Evolutionary conservation across 2,797 vertebrate genomes (phyloP).

Genomic region (Enteromius mattozi): DNA sequence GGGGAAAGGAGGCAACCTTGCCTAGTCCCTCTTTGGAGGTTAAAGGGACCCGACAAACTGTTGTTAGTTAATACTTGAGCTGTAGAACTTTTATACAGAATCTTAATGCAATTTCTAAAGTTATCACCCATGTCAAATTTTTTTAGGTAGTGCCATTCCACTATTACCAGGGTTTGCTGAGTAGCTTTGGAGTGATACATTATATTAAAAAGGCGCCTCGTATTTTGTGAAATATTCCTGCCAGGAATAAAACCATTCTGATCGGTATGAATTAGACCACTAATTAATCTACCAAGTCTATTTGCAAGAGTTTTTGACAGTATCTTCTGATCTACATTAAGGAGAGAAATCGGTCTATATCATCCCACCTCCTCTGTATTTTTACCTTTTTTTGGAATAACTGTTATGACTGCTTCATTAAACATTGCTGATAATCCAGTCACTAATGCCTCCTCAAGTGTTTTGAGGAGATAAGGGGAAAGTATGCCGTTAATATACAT

Average conservation of each 20-base stretch:
- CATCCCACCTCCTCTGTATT: neutral
- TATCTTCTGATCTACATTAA: neutral
- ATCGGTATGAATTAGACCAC: neutral
- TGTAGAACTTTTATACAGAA: no score
- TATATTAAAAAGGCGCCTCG: neutral
- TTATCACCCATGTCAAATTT: no score
- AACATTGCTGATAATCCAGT: neutral
- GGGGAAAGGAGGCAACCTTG: neutral
- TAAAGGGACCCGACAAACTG: neutral
- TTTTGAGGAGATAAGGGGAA: neutral
- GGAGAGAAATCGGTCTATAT: neutral
- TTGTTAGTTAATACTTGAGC: neutral
- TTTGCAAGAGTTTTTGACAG: neutral
- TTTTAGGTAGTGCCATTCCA: neutral
- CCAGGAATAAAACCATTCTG: neutral
- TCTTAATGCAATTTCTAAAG: no score
- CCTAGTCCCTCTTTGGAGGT: neutral
- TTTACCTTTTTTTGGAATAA: constrained; percentile 1
- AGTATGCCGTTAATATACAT: no score
- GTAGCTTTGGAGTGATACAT: neutral
- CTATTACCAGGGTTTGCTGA: neutral
- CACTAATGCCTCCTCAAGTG: neutral
- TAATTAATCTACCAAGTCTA: neutral
- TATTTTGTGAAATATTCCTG: no score
- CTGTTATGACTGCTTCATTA: neutral